Percentiles rank a stretch among this genome's conserved stretches.
Evolutionary conservation across 1,140 invertebrate species (phyloP).

Genomic region (Pseudobourletiella spinata): DNA sequence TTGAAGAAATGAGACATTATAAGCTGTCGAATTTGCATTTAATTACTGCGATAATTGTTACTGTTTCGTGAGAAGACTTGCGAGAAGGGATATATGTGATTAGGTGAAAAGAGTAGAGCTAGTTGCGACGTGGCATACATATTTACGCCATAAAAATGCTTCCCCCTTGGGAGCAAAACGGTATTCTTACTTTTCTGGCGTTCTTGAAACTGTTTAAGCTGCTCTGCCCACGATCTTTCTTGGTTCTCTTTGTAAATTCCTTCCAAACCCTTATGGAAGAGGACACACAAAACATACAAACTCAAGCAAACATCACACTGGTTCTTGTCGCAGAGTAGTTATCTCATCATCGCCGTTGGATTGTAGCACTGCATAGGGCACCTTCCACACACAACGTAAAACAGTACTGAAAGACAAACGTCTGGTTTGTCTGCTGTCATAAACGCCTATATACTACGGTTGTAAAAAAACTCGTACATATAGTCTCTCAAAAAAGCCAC

Average conservation of each 20-base stretch:
- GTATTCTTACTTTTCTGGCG: constrained; percentile 82
- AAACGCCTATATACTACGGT: neutral
- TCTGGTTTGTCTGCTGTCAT: neutral
- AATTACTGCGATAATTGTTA: too few relatives aligned
- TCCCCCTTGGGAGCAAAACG: too few relatives aligned
- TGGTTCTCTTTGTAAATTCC: constrained; percentile 66
- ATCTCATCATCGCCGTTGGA: neutral
- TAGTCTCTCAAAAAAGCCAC: neutral
- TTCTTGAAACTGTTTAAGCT: constrained; percentile 71
- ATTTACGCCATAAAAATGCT: too few relatives aligned
- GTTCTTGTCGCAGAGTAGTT: neutral
- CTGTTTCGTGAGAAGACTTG: too few relatives aligned
- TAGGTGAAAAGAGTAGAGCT: too few relatives aligned
- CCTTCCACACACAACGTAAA: neutral
- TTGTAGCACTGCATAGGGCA: neutral
- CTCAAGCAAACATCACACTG: constrained; percentile 8
- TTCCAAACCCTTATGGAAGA: constrained; percentile 61
- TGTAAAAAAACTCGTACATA: neutral
- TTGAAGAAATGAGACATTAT: too few relatives aligned
- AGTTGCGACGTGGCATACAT: too few relatives aligned
- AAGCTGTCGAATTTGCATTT: too few relatives aligned
- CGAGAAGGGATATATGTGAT: too few relatives aligned
- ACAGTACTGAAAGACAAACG: neutral
- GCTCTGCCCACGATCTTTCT: constrained; percentile 79
- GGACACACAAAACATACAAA: constrained; percentile 9